phyloP scores from a whole-genome alignment of 2,113 vertebrate species.

The Mastomys natalensis region DNA sequence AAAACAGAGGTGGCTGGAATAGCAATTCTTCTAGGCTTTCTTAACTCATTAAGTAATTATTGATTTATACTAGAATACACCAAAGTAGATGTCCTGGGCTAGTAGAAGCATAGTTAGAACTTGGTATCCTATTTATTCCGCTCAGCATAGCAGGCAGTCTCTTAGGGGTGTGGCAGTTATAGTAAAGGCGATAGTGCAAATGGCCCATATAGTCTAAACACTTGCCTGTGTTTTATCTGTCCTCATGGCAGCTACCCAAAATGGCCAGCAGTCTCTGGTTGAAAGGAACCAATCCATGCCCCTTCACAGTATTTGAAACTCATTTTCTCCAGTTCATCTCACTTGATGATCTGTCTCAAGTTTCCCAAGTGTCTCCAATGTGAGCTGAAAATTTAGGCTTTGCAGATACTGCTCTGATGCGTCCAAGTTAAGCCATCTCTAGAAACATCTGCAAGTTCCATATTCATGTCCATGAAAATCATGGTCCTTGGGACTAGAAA shows the following conservation, averaged over 20 bases:
- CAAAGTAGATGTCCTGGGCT: background rate
- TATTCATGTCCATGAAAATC: background rate
- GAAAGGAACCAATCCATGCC: background rate
- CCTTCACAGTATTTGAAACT: background rate
- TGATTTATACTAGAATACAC: background rate
- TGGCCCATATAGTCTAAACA: background rate
- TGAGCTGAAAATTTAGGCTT: background rate
- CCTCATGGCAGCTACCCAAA: background rate
- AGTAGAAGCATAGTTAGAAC: background rate
- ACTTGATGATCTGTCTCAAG: background rate
- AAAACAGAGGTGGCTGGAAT: background rate
- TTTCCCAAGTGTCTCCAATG: background rate
- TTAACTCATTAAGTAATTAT: background rate
- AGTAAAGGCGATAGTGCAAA: background rate
- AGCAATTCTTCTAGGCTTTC: background rate
- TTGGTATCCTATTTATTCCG: background rate
- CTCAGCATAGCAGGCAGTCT: background rate
- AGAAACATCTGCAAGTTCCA: background rate
- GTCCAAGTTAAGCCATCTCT: background rate
- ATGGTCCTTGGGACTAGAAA: background rate
- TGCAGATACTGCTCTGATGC: background rate
- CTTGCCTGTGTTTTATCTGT: background rate
- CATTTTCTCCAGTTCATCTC: fast-evolving
- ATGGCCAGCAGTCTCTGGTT: background rate
- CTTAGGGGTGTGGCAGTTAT: background rate